phyloP scores from a whole-genome alignment of 2,888 invertebrate genomes.

The Baronia brevicornis region DNA sequence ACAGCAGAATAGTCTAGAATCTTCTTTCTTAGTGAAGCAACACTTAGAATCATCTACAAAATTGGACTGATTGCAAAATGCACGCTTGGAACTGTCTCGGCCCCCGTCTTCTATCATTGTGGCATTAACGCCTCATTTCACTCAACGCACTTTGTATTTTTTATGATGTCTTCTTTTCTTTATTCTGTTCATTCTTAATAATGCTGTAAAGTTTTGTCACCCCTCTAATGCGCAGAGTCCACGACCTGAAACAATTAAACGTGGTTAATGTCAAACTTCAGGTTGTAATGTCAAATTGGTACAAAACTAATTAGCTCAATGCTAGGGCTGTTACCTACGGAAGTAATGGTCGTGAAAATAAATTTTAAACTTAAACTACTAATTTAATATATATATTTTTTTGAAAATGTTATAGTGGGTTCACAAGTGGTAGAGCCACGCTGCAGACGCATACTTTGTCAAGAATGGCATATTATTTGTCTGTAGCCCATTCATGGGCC shows the following conservation, averaged over 20 bases:
- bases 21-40: constrained; percentile 30
- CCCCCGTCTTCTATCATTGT: constrained; percentile 38
- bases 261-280: constrained; percentile 3
- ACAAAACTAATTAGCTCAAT: no score
- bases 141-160: constrained; percentile 50
- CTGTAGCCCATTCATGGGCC: no score
- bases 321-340: no score
- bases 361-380: no score
- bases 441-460: no score
- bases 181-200: constrained; percentile 36
- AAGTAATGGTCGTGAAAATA: no score
- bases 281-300: no score
- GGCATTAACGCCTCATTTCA: constrained; percentile 22
- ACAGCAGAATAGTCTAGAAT: constrained; percentile 51
- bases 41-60: constrained; percentile 31
- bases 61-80: constrained; percentile 22
- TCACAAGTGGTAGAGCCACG: no score
- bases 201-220: constrained; percentile 3
- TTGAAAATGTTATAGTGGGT: no score
- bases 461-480: no score
- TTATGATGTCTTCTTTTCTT: constrained; percentile 42
- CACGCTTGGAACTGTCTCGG: constrained; percentile 28
- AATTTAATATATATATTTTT: no score
- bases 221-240: constrained; percentile 2
- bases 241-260: constrained; percentile 23